phyloP scores from a whole-genome alignment of 23 tunicate genomes.

The Styela plicata region DNA sequence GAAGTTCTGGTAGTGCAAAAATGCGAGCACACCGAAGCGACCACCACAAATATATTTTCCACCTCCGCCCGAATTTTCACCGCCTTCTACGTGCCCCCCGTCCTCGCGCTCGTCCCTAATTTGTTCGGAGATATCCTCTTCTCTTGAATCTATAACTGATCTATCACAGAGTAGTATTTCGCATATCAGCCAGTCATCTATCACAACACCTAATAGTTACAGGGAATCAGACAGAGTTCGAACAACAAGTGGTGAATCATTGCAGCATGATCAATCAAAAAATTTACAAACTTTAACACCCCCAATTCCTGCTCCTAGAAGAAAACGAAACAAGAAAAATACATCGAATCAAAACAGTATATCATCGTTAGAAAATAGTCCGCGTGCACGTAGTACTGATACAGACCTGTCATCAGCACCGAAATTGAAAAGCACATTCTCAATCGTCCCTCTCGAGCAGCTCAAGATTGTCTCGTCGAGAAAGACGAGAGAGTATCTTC shows the following conservation, averaged over 20 bases:
- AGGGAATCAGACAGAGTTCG: too few relatives aligned
- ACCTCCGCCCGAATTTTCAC: slow-evolving; percentile 22
- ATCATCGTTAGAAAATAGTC: background rate
- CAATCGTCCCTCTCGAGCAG: background rate
- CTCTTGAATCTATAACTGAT: slow-evolving; percentile 2
- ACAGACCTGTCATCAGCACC: background rate
- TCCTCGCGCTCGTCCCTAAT: slow-evolving; percentile 8
- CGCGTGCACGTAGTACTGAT: background rate
- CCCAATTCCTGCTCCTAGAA: background rate
- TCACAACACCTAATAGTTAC: too few relatives aligned
- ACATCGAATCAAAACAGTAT: background rate
- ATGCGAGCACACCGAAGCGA: background rate
- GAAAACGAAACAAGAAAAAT: background rate
- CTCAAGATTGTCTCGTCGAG: background rate
- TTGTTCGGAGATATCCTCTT: background rate
- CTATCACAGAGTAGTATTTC: background rate
- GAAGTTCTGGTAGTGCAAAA: background rate
- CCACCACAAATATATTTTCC: slow-evolving; percentile 25
- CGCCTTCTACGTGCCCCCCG: slow-evolving; percentile 21
- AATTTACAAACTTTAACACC: background rate
- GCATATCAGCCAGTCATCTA: background rate
- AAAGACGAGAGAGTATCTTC: slow-evolving; percentile 9
- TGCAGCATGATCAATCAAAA: too few relatives aligned
- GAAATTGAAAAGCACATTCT: background rate
- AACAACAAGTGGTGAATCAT: too few relatives aligned